Evolutionary conservation across 2,797 vertebrate species (phyloP).

Genomic region (Streptopelia turtur): DNA sequence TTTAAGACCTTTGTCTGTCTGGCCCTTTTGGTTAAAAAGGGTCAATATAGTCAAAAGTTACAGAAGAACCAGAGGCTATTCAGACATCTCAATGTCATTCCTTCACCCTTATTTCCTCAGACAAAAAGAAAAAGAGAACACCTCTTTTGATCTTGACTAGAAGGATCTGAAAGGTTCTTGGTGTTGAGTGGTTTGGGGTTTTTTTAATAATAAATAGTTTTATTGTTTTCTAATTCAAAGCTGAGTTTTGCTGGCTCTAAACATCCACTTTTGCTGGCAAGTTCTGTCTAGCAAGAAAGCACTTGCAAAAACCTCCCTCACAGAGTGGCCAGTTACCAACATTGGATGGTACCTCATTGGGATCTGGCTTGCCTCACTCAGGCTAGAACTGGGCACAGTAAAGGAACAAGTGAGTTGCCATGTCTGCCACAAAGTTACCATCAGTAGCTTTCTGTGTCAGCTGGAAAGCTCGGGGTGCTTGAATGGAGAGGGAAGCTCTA

Average conservation of each 20-base stretch:
- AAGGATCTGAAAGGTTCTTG: background rate
- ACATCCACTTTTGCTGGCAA: background rate
- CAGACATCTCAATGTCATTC: background rate
- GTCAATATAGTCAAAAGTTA: background rate
- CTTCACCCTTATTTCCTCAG: background rate
- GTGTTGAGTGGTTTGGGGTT: background rate
- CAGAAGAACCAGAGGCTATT: background rate
- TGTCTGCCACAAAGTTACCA: background rate
- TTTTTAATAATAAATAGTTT: background rate
- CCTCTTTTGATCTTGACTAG: accelerated
- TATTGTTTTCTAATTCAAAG: background rate
- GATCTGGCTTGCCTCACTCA: background rate
- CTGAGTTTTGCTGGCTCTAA: background rate
- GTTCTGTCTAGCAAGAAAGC: background rate
- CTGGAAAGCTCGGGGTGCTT: background rate
- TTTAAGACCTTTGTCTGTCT: background rate
- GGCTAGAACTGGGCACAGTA: background rate
- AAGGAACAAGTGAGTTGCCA: background rate
- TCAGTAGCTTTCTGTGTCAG: background rate
- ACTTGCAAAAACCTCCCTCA: background rate
- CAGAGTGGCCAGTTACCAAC: background rate
- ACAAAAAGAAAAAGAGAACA: background rate
- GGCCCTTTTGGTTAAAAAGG: background rate
- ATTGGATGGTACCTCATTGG: background rate
- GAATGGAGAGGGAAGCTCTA: background rate